Evolutionary conservation across 2,888 invertebrate species (phyloP), one percentile per base, ranked within the genome.

Genomic region (Noctua janthina): DNA sequence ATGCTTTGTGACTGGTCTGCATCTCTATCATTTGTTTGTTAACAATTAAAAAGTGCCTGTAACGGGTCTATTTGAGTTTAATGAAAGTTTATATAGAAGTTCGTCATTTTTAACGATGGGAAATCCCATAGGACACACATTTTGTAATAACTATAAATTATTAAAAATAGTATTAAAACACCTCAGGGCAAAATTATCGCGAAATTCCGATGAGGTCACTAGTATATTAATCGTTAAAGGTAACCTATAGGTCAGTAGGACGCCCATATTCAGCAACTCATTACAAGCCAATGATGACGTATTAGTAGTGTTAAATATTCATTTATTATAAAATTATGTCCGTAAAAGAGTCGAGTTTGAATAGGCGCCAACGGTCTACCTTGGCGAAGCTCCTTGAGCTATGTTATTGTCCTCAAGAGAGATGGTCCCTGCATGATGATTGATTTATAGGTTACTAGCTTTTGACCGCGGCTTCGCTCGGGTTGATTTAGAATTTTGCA

Each of bases 301-400:
- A 62, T 69, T 76, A 82, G 68, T 83, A 43, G 46, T 35, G 59
- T 67, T 59, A 11, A 74, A 56, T 66, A 82, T 81, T 79, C 13
- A 81, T 67, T 56, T 46, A 68, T 78, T 67, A 69, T 64, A n/a
- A 56, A 64, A 56, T 35, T 51, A 39, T 23, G 56, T 70, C n/a
- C 20, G 56, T 51, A 77, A n/a, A 43, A 15, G 77, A n/a, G 0
- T 1, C 0, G 3, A 2, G 39, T 66, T 81, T 83, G 81, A 81
- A 43, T 49, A n/a, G 54, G 69, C n/a, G 83, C 69, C 81, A 81
- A 83, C n/a, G 7, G 15, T 0, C 20, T 5, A 17, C 20, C 8
- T 56, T 66, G 39, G 35, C 11, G 8, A 66, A n/a, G n/a, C 39
- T 49, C n/a, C 49, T 79, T 79, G 39, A 46, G 8, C 8, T n/a